Percentiles rank a stretch among this genome's conserved stretches.
These are phyloP conservation scores for Dicaeum eximium DNA, from an alignment of 2,113 vertebrate genomes.

Conservation along the genomic window DNA sequence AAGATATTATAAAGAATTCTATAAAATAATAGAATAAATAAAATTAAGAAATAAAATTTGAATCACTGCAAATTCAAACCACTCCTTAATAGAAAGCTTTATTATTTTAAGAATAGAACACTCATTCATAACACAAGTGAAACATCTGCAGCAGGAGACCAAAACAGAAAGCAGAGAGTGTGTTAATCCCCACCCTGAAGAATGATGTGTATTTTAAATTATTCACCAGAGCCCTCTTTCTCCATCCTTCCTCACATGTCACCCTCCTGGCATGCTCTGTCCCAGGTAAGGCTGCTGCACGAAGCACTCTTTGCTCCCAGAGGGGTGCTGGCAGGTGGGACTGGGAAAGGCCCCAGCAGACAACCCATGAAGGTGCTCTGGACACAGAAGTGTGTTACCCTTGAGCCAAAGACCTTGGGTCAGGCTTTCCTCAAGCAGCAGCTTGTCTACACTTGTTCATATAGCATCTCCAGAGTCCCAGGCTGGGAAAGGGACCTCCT, in stretches of 20 bases:
- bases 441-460: background rate
- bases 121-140: background rate
- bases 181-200: background rate
- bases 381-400: background rate
- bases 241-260: background rate
- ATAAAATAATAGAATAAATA: no score
- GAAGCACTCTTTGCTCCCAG: fast-evolving
- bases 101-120: background rate
- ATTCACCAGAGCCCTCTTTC: background rate
- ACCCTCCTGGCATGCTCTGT: fast-evolving
- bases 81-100: background rate
- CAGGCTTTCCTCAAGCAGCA: background rate
- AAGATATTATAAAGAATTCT: background rate
- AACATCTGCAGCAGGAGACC: background rate
- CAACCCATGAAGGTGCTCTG: fast-evolving
- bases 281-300: background rate
- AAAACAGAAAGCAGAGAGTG: background rate
- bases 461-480: background rate
- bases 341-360: background rate
- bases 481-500: background rate
- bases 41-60: background rate
- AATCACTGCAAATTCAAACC: background rate
- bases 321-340: background rate
- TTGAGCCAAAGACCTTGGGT: background rate
- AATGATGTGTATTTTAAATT: background rate